Evolutionary conservation across 1,140 invertebrate genomes (phyloP), one percentile per base, ranked within the genome.

Genomic region (Nixonia krombeini): DNA sequence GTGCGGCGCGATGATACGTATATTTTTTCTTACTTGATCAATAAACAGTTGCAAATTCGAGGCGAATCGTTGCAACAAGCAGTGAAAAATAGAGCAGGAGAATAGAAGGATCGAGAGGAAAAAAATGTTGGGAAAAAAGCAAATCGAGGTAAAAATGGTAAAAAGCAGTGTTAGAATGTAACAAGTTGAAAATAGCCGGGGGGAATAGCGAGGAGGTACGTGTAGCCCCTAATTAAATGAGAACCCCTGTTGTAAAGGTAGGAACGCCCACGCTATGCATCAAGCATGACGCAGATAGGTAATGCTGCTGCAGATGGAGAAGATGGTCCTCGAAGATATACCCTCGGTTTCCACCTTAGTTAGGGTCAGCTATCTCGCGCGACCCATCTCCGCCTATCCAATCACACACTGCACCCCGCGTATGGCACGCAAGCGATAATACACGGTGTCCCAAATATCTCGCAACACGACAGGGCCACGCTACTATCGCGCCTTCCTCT

Each of bases 311-410:
- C 79, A 79, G 79, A 79, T 80, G 76, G 70, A 79, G 75, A 83
- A 82, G 82, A 85, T 83, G 82, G 79, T 85, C 80, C 81, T 81
- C 81, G 57, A 70, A 84, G 80, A 83, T 84, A 83, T 80, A 82
- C 63, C 73, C 70, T 72, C 56, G 50, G 68, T 72, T 74, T 73
- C 74, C 73, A 80, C 73, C 67, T 76, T 76, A 77, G 78, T 80
- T 79, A 81, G 81, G 82, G 81, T 85, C 81, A 83, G 79, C 79
- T 85, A 85, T 85, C 81, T 84, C 73, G 76, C 72, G 82, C 83
- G 83, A 83, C 82, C 82, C 82, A 85, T 84, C 82, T 83, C 81
- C 82, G 82, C 80, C 81, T 83, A 83, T 83, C 82, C 82, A 85
- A 85, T 85, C 81, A 83, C 82, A 84, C 76, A 81, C 79, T 58